Conservation (phyloP, 2,797 vertebrate species). For the Sebastes melanostomus region DNA sequence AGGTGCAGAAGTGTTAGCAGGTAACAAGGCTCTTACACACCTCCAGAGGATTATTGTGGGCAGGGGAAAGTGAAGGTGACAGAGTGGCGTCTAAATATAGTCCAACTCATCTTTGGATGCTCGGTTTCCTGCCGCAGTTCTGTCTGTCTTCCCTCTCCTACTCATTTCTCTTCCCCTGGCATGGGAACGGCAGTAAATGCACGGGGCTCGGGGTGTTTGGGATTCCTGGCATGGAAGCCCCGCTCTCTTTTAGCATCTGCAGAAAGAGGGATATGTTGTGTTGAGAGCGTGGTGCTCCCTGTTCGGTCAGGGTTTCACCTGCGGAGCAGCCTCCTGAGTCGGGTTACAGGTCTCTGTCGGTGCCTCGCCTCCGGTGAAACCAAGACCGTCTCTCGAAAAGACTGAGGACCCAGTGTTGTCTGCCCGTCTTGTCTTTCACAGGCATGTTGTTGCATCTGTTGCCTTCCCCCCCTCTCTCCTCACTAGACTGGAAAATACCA, state of each 20-base stretch:
- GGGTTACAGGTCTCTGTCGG: conserved; percentile 62
- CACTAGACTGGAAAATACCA: conserved; percentile 50
- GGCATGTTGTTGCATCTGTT: conserved; percentile 67
- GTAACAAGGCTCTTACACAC: conserved; percentile 31
- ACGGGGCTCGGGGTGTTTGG: conserved; percentile 38
- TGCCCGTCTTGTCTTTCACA: conserved; percentile 65
- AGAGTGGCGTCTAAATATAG: conserved; percentile 59
- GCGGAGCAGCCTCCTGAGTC: conserved; percentile 59
- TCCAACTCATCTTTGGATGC: conserved; percentile 21
- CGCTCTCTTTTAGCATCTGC: conserved; percentile 54
- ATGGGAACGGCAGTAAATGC: conserved; percentile 31
- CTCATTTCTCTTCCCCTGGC: conserved; percentile 26
- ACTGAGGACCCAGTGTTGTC: conserved; percentile 68
- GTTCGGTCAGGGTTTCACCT: conserved; percentile 61
- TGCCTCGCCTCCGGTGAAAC: conserved; percentile 56
- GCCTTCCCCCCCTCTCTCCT: not conserved
- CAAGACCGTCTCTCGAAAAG: conserved; percentile 46
- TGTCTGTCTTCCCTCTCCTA: conserved; percentile 7
- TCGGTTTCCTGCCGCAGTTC: conserved; percentile 21
- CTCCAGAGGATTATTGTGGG: conserved; percentile 18
- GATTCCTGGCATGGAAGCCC: conserved; percentile 54
- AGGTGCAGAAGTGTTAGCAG: conserved; percentile 25
- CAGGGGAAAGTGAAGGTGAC: conserved; percentile 56
- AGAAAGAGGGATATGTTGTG: conserved; percentile 43
- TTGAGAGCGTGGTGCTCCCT: conserved; percentile 29